A percentile compares a stretch with the other conserved stretches of the same genome.
Conservation (phyloP, 2,888 invertebrate genomes). For the Drepanosiphum platanoidis region DNA sequence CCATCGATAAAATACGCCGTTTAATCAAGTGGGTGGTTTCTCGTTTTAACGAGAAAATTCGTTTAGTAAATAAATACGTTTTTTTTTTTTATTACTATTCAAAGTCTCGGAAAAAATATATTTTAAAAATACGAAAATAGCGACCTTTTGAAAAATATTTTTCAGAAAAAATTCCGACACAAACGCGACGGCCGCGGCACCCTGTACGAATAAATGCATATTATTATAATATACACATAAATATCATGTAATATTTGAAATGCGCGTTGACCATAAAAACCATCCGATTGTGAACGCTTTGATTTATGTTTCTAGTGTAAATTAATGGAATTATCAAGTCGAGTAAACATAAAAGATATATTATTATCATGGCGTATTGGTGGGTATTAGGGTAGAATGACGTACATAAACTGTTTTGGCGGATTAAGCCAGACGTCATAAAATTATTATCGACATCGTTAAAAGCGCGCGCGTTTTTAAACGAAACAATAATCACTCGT, state of each 20-base stretch:
- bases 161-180: too few relatives aligned
- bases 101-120: too few relatives aligned
- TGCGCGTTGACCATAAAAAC: not conserved
- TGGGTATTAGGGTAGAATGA: not conserved
- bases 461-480: not conserved
- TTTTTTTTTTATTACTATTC: too few relatives aligned
- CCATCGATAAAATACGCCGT: too few relatives aligned
- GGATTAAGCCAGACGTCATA: not conserved
- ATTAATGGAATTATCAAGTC: conserved; percentile 4
- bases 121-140: too few relatives aligned
- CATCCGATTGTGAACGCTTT: not conserved
- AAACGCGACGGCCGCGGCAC: too few relatives aligned
- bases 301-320: conserved; percentile 9
- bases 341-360: not conserved
- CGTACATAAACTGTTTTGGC: not conserved
- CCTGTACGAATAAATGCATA: too few relatives aligned
- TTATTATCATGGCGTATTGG: not conserved
- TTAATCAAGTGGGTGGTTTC: too few relatives aligned
- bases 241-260: not conserved
- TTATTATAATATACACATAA: not conserved
- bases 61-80: too few relatives aligned
- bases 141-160: too few relatives aligned
- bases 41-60: too few relatives aligned
- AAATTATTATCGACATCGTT: not conserved
- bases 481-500: too few relatives aligned